A percentile compares a stretch with the other conserved stretches of the same genome.
Conservation (phyloP, 2,797 vertebrate genomes). For the Acanthiza pusilla region DNA sequence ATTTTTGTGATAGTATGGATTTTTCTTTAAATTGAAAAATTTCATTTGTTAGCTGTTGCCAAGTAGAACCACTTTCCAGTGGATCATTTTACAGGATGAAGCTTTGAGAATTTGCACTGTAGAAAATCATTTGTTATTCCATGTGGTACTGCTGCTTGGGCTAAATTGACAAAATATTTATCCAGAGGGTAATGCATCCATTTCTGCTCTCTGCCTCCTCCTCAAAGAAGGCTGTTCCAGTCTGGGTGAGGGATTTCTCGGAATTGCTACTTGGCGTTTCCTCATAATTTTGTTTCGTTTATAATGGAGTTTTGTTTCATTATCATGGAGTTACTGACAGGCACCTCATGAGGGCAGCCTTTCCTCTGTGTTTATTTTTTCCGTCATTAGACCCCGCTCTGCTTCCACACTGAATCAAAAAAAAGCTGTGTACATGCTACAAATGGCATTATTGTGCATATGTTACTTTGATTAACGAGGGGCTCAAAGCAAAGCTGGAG, state of each 20-base stretch:
- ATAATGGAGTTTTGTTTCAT: background rate
- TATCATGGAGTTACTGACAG: background rate
- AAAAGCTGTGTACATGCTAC: rapidly evolving
- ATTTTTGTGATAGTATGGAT: background rate
- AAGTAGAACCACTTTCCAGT: background rate
- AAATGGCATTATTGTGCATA: background rate
- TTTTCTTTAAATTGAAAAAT: background rate
- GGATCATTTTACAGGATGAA: background rate
- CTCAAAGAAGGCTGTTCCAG: rapidly evolving
- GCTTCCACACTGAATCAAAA: background rate
- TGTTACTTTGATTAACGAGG: rapidly evolving
- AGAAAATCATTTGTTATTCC: background rate
- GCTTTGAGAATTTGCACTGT: background rate
- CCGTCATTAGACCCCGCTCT: background rate
- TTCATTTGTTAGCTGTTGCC: background rate
- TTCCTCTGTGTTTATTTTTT: background rate
- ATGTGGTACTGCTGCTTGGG: background rate
- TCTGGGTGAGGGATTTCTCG: background rate
- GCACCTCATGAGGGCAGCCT: constrained; percentile 33
- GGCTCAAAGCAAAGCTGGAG: background rate
- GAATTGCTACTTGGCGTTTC: background rate
- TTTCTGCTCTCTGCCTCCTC: background rate
- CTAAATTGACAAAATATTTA: background rate
- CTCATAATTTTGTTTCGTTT: background rate
- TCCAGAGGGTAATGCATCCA: background rate